These are phyloP conservation scores for Agriopis marginaria DNA, from an alignment of 2,888 invertebrate species.

Conservation along the genomic window DNA sequence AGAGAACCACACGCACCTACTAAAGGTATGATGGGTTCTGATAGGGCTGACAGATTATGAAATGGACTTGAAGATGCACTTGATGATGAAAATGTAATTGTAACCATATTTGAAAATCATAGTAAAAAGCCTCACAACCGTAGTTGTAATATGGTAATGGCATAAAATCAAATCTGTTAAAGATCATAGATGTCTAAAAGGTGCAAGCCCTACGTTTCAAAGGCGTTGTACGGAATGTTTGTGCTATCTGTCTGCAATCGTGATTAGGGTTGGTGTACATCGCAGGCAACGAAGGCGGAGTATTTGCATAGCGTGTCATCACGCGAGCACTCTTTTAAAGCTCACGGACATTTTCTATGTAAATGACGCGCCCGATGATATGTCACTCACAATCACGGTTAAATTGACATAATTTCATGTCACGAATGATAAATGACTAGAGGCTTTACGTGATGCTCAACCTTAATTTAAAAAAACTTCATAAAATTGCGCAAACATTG, in stretches of 20 bases:
- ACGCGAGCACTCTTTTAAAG: slow-evolving; percentile 54
- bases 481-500: neutral
- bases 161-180: too few relatives aligned
- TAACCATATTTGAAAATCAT: neutral
- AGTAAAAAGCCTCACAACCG: neutral
- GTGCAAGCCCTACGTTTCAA: slow-evolving; percentile 30
- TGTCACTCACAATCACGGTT: slow-evolving; percentile 26
- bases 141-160: neutral
- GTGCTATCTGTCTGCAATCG: slow-evolving; percentile 44
- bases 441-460: slow-evolving; percentile 9
- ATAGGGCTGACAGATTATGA: slow-evolving; percentile 9
- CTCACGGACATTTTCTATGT: slow-evolving; percentile 42
- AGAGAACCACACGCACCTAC: slow-evolving; percentile 30
- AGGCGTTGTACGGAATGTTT: slow-evolving; percentile 35
- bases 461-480: neutral
- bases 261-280: slow-evolving; percentile 46
- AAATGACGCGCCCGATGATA: slow-evolving; percentile 39
- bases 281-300: slow-evolving; percentile 38
- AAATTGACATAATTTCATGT: slow-evolving; percentile 18
- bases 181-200: neutral
- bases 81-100: neutral
- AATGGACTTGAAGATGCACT: neutral
- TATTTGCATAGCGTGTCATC: slow-evolving; percentile 63
- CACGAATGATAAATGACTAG: slow-evolving; percentile 8
- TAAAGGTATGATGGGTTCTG: slow-evolving; percentile 1